Evolutionary conservation across 1,140 invertebrate genomes (phyloP).

Genomic region (Lordiphosa collinella): DNA sequence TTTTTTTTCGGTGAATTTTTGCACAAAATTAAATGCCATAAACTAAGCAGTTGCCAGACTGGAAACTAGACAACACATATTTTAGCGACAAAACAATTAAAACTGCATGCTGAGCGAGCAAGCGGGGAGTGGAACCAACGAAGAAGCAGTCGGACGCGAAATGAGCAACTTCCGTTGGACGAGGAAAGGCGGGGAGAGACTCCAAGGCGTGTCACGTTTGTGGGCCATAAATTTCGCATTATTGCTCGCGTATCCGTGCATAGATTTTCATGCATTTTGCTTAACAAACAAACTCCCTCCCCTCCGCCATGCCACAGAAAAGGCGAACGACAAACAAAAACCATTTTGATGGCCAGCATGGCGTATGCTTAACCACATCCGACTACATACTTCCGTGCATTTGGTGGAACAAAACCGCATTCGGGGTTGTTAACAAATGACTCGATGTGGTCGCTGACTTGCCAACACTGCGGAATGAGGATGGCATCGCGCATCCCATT

Average conservation of each 20-base stretch:
- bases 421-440: conserved; percentile 74
- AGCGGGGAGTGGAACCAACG: too few species aligned
- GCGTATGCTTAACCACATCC: conserved; percentile 77
- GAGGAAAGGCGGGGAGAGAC: too few species aligned
- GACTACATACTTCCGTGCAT: conserved; percentile 76
- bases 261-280: conserved; percentile 69
- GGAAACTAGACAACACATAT: conserved; percentile 35
- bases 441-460: conserved; percentile 56
- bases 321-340: conserved; percentile 33
- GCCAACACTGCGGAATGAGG: conserved; percentile 23
- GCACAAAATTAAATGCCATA: conserved; percentile 62
- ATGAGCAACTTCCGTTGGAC: conserved; percentile 52
- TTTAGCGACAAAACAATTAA: conserved; percentile 68
- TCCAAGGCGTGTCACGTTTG: conserved; percentile 56
- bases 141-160: conserved; percentile 34
- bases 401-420: conserved; percentile 73
- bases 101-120: conserved; percentile 58
- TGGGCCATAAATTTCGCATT: conserved; percentile 68
- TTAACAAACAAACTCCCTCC: conserved; percentile 53
- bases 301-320: conserved; percentile 6
- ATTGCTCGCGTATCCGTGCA: conserved; percentile 66
- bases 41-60: conserved; percentile 36
- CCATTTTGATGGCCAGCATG: conserved; percentile 73
- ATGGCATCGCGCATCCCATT: conserved; percentile 18
- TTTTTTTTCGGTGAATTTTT: conserved; percentile 16